These are phyloP conservation scores for Leucozona laternaria DNA, from an alignment of 2,888 invertebrate species.

Conservation along the genomic window DNA sequence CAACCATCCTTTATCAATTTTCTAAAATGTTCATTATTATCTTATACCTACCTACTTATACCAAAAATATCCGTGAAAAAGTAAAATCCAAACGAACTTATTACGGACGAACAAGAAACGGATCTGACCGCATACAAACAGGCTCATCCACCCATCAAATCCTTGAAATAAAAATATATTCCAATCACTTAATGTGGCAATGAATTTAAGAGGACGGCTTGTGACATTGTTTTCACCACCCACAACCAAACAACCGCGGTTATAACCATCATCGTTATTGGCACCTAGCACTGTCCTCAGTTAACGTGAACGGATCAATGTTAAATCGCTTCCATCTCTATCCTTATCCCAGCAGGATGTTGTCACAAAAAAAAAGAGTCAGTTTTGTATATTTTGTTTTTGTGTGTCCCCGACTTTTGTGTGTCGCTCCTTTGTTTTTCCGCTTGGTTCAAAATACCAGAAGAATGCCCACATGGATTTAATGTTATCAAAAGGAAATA, in stretches of 20 bases:
- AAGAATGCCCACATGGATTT: constrained; percentile 56
- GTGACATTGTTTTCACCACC: constrained; percentile 40
- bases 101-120: neutral
- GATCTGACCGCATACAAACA: neutral
- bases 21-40: neutral
- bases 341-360: constrained; percentile 41
- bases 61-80: neutral
- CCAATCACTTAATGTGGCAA: constrained; percentile 50
- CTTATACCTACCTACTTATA: neutral
- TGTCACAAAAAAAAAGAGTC: constrained; percentile 40
- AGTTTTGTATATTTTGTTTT: constrained; percentile 35
- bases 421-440: constrained; percentile 23
- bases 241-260: constrained; percentile 39
- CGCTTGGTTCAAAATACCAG: constrained; percentile 22
- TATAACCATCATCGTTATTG: constrained; percentile 47
- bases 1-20: neutral
- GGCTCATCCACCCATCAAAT: neutral
- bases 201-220: constrained; percentile 35
- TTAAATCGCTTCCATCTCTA: constrained; percentile 39
- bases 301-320: constrained; percentile 36
- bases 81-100: neutral
- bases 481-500: constrained; percentile 31
- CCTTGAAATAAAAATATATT: constrained; percentile 29
- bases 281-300: constrained; percentile 37
- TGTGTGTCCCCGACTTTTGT: constrained; percentile 35